phyloP scores from a whole-genome alignment of 2,113 vertebrate species.

The Varanus salvator region DNA sequence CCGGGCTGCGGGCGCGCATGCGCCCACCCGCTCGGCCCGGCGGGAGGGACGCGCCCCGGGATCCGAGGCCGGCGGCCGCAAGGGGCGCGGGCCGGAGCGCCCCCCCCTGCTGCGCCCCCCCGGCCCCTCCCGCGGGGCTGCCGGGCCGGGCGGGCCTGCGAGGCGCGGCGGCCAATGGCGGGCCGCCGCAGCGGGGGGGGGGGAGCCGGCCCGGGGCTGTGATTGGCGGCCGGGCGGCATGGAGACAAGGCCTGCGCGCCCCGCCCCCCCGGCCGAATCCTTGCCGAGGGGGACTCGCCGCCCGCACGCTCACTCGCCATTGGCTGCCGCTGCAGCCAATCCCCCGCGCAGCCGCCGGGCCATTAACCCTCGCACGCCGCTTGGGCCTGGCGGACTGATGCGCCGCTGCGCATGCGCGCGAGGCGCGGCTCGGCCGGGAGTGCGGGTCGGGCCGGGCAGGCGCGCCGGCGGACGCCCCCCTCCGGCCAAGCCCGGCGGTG shows the following conservation, averaged over 20 bases:
- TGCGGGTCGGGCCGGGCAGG: too few relatives aligned
- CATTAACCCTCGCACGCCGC: not conserved
- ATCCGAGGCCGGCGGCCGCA: too few relatives aligned
- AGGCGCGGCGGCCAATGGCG: not conserved
- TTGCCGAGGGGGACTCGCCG: not conserved
- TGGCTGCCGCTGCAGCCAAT: not conserved
- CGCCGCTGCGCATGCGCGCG: not conserved
- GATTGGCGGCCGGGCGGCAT: conserved; percentile 8
- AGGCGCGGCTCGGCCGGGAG: not conserved
- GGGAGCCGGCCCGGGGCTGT: not conserved
- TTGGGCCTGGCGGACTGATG: not conserved
- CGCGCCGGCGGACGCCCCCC: too few relatives aligned
- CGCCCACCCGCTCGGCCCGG: too few relatives aligned
- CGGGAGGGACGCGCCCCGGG: too few relatives aligned
- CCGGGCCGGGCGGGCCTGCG: not conserved
- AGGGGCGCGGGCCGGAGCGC: too few relatives aligned
- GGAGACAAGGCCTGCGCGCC: not conserved
- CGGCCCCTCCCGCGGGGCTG: not conserved
- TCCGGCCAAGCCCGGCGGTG: too few relatives aligned
- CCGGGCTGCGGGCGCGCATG: too few relatives aligned
- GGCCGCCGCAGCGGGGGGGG: not conserved
- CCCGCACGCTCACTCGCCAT: not conserved
- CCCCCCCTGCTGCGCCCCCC: not conserved
- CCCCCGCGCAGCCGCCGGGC: not conserved
- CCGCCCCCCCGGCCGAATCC: not conserved